These are phyloP conservation scores for Cheumatopsyche charites DNA, from an alignment of 1,140 invertebrate genomes.

Conservation along the genomic window DNA sequence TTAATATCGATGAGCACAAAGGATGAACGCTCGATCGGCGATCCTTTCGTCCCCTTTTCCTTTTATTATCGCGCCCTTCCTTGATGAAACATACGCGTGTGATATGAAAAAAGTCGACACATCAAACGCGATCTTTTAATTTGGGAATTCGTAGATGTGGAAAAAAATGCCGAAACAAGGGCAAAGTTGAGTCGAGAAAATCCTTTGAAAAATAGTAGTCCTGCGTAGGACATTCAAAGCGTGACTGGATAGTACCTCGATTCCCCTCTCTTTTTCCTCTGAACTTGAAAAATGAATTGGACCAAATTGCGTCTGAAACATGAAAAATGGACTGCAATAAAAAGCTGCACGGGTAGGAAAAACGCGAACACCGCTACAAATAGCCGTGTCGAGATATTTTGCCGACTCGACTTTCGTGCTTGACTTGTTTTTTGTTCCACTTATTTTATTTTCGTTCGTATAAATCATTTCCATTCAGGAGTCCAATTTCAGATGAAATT, in stretches of 20 bases:
- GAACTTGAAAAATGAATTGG: constrained; percentile 49
- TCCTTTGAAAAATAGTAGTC: constrained; percentile 43
- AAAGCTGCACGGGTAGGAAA: neutral
- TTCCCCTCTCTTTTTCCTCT: constrained; percentile 19
- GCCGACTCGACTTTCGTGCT: constrained; percentile 20
- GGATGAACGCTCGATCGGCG: constrained; percentile 23
- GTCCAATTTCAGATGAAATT: neutral
- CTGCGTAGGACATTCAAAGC: constrained; percentile 25
- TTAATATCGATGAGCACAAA: constrained; percentile 35
- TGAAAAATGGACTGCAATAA: constrained; percentile 48
- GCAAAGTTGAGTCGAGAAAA: constrained; percentile 18
- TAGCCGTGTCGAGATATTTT: constrained; percentile 28
- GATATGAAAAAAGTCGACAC: neutral
- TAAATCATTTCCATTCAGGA: neutral
- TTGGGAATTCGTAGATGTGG: too few relatives aligned
- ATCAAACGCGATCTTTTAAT: too few relatives aligned
- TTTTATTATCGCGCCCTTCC: neutral
- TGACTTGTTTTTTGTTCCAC: constrained; percentile 18
- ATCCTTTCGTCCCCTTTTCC: neutral
- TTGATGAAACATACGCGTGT: neutral
- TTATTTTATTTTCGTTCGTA: neutral
- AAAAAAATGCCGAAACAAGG: neutral
- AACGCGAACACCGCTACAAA: constrained; percentile 29
- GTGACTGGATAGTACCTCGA: constrained; percentile 16
- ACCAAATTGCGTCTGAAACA: constrained; percentile 47